Percentiles rank a stretch among this genome's conserved stretches.
Evolutionary conservation across 2,797 vertebrate genomes (phyloP).

Genomic region (Staurois parvus): DNA sequence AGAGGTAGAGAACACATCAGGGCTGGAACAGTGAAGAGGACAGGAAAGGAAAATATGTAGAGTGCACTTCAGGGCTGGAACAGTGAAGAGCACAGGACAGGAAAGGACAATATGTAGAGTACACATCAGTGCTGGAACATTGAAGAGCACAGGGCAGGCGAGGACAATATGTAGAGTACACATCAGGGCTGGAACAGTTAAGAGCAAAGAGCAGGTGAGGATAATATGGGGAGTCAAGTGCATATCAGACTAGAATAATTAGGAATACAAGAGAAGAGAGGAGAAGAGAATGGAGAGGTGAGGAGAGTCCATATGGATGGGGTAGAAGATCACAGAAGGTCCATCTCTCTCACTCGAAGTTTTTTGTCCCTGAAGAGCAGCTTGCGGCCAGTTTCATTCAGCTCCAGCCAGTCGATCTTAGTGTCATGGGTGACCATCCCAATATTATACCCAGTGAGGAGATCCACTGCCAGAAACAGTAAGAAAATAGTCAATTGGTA

Average conservation of each 20-base stretch:
- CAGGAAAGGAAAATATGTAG: neutral
- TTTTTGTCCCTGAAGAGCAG: conserved; percentile 97
- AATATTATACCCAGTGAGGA: conserved; percentile 82
- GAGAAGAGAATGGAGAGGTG: neutral
- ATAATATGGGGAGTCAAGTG: neutral
- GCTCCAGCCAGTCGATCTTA: conserved; percentile 95
- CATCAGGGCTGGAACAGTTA: neutral
- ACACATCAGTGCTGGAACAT: too few relatives aligned
- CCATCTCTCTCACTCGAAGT: conserved; percentile 82
- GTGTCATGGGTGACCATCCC: conserved; percentile 89
- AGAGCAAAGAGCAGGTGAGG: neutral
- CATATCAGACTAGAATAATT: neutral
- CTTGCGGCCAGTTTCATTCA: conserved; percentile 93
- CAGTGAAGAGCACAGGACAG: neutral
- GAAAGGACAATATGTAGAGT: neutral
- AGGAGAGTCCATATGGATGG: neutral
- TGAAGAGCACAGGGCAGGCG: too few relatives aligned
- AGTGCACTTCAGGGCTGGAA: too few relatives aligned
- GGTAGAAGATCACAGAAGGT: neutral
- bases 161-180: too few relatives aligned
- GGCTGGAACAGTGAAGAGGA: too few relatives aligned
- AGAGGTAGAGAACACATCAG: too few relatives aligned
- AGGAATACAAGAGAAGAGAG: neutral
- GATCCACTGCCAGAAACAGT: conserved; percentile 81
- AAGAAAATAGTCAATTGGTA: too few relatives aligned